These are phyloP conservation scores for Lophius americanus DNA, from an alignment of 2,797 vertebrate species.

Conservation along the genomic window DNA sequence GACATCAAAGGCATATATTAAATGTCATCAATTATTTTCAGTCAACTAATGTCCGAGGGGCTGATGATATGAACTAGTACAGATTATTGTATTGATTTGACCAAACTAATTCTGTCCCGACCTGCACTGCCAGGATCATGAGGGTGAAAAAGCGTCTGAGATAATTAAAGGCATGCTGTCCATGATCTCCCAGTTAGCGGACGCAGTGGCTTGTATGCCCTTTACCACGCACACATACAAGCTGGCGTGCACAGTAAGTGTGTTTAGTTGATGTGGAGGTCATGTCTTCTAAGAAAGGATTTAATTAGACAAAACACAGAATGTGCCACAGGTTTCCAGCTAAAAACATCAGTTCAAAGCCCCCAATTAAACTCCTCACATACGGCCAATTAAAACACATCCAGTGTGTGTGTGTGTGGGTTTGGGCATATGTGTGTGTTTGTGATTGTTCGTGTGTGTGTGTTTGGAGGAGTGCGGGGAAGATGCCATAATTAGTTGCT, in stretches of 20 bases:
- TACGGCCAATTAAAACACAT: constrained; percentile 67
- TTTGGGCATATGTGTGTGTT: constrained; percentile 8
- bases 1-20: background rate
- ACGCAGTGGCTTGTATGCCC: constrained; percentile 28
- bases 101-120: background rate
- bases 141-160: constrained; percentile 14
- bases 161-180: constrained; percentile 42
- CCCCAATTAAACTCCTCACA: constrained; percentile 57
- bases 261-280: constrained; percentile 29
- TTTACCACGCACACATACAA: constrained; percentile 4
- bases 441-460: constrained; percentile 9
- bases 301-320: constrained; percentile 67
- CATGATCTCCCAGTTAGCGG: constrained; percentile 18
- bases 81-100: constrained; percentile 10
- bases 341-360: constrained; percentile 49
- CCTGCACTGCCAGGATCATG: constrained; percentile 9
- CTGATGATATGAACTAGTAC: background rate
- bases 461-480: constrained; percentile 3
- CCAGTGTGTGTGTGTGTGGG: background rate
- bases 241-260: constrained; percentile 8
- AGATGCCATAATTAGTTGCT: constrained; percentile 48
- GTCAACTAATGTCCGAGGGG: background rate
- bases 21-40: background rate
- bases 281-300: constrained; percentile 44
- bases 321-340: constrained; percentile 43